phyloP scores from a whole-genome alignment of 2,113 vertebrate genomes.

The Syngnathoides biaculeatus region DNA sequence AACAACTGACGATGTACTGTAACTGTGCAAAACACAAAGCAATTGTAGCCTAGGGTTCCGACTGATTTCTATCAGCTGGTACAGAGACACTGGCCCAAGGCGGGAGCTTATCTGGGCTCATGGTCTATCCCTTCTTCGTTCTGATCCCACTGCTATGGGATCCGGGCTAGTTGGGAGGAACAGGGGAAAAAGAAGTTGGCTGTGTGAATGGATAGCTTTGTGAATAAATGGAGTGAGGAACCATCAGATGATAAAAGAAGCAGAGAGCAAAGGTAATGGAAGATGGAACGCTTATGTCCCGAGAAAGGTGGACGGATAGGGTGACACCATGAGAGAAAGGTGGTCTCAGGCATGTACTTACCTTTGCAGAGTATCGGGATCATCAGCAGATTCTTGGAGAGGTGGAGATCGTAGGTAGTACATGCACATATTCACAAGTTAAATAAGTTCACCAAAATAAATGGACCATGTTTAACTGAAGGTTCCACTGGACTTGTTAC shows the following conservation, averaged over 20 bases:
- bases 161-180: slow-evolving; percentile 30
- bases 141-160: slow-evolving; percentile 57
- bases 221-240: slow-evolving; percentile 18
- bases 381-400: slow-evolving; percentile 68
- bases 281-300: slow-evolving; percentile 11
- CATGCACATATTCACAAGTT: not conserved
- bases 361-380: slow-evolving; percentile 53
- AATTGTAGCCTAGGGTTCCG: slow-evolving; percentile 54
- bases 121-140: slow-evolving; percentile 54
- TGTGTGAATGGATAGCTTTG: slow-evolving; percentile 18
- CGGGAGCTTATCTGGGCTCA: slow-evolving; percentile 63
- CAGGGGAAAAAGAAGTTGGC: slow-evolving; percentile 26
- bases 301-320: slow-evolving; percentile 37
- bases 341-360: slow-evolving; percentile 19
- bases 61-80: slow-evolving; percentile 68
- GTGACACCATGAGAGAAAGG: slow-evolving; percentile 39
- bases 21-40: slow-evolving; percentile 44
- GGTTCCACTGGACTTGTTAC: too few relatives aligned
- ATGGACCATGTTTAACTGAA: not conserved
- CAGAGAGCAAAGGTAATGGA: not conserved
- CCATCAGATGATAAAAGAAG: slow-evolving; percentile 7
- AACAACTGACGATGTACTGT: not conserved
- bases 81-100: slow-evolving; percentile 66
- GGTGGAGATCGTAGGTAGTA: slow-evolving; percentile 33
- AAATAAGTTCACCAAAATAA: not conserved